These are phyloP conservation scores for Alfaro cultratus DNA, from an alignment of 2,797 vertebrate species.

Conservation along the genomic window DNA sequence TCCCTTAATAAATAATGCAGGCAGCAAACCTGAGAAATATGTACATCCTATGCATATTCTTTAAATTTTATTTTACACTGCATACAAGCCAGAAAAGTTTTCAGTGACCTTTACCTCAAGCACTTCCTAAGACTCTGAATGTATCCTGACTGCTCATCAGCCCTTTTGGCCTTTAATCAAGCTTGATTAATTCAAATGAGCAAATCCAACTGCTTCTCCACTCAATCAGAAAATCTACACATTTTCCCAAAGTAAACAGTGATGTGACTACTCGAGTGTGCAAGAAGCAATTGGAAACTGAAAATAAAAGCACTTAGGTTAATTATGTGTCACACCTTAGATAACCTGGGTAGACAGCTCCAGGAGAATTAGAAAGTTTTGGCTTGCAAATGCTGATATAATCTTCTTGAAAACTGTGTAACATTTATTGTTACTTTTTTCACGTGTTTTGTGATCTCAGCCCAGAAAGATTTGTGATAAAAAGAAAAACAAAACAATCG, in stretches of 20 bases:
- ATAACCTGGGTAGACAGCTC: conserved; percentile 3
- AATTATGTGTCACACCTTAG: conserved; percentile 33
- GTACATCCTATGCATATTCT: not conserved
- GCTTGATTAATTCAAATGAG: conserved; percentile 18
- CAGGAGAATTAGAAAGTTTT: conserved; percentile 6
- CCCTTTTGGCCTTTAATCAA: conserved; percentile 16
- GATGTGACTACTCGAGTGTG: conserved; percentile 7
- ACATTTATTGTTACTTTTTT: conserved; percentile 1
- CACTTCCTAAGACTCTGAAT: conserved; percentile 10
- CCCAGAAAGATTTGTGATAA: not conserved
- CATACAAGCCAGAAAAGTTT: not conserved
- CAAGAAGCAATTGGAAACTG: not conserved
- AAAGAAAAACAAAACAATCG: not conserved
- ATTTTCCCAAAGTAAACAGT: conserved; percentile 18
- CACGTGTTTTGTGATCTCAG: not conserved
- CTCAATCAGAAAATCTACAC: conserved; percentile 19
- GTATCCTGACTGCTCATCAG: not conserved
- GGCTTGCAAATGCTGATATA: conserved; percentile 2
- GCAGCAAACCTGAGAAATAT: not conserved
- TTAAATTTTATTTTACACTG: not conserved
- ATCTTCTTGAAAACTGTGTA: conserved; percentile 7
- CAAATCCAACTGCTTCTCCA: conserved; percentile 11
- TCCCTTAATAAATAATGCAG: not conserved
- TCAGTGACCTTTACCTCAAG: conserved; percentile 5
- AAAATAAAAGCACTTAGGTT: conserved; percentile 24